Evolutionary conservation across 1,140 invertebrate species (phyloP).

Genomic region (Meloidogyne hapla): DNA sequence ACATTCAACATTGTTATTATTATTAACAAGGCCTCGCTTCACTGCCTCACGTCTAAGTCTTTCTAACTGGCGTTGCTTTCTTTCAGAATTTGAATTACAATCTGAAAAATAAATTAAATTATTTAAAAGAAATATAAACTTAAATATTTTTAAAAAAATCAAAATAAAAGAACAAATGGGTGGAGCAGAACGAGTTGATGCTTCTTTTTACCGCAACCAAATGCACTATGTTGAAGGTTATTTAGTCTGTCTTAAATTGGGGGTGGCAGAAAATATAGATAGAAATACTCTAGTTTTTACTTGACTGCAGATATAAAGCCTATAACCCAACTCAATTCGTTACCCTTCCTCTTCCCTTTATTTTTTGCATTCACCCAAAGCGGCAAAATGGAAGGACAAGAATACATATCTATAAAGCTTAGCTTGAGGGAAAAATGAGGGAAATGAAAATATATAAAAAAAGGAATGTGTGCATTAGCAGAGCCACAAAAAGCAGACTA

Average conservation of each 20-base stretch:
- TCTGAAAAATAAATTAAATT: constrained; percentile 23
- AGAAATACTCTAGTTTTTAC: too few species aligned
- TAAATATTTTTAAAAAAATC: not conserved
- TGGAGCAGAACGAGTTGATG: not conserved
- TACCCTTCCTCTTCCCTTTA: not conserved
- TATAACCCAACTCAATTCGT: not conserved
- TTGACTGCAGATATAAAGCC: not conserved
- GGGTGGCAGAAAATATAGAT: too few species aligned
- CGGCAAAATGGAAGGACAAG: not conserved
- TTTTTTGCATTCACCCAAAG: not conserved
- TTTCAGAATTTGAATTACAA: constrained; percentile 20
- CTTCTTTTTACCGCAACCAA: too few species aligned
- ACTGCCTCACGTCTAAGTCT: constrained; percentile 33
- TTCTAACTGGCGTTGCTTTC: constrained; percentile 38
- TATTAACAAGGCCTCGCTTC: constrained; percentile 17
- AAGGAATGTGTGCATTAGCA: not conserved
- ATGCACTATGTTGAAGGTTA: too few species aligned
- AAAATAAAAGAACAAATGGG: not conserved
- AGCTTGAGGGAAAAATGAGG: not conserved
- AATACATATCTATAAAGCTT: not conserved
- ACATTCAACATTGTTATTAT: not conserved
- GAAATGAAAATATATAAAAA: not conserved
- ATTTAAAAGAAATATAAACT: not conserved
- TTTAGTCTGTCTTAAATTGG: too few species aligned
- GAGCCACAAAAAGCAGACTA: not conserved